Evolutionary conservation across 2,797 vertebrate genomes (phyloP), one percentile per base, ranked within the genome.

Genomic region (Menidia menidia): DNA sequence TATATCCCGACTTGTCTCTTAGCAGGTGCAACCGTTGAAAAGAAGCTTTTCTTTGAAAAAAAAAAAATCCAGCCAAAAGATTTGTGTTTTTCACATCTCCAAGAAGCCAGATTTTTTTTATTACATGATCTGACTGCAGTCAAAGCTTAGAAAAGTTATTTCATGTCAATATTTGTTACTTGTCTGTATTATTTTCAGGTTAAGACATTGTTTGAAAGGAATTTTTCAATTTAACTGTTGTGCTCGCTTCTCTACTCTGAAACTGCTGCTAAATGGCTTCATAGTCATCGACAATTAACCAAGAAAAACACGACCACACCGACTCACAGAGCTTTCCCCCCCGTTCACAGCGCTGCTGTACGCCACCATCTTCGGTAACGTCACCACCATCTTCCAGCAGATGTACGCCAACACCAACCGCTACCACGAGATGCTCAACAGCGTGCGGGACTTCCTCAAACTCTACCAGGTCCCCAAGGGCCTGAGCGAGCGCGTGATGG

Each of bases 371-470:
- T 98, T 98, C 51, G 97, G 97, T 84, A 98, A 98, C 0, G 97
- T 98, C 87, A 98, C 97, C 51, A 98, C 97, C 81, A 98, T 98
- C 89, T 98, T 98, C 92, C 97, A 98, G 89, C 97, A 98, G 90
- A 98, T 98, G 97, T 98, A 98, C 0, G 97, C 97, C 66, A 98
- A 98, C 87, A 98, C 97, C 41, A 98, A 98, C 92, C 94, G 97
- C 59, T 98, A 98, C 62, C 97, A 98, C 0, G 97, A 98, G 91
- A 98, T 97, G 97, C 94, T 98, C 55, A 98, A 97, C 83, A 98
- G 97, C 0, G 97, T 98, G 3, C 91, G 97, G n/a, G 97, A 98
- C 88, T 98, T 98, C 80, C 93, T 98, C 48, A 96, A 97, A 76
- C 96, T 98, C 75, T 98, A 98, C 90, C 97, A 98, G 91, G 97